A percentile compares a stretch with the other conserved stretches of the same genome.
Evolutionary conservation across 1,140 invertebrate genomes (phyloP).

Genomic region (Bombus ignitus): DNA sequence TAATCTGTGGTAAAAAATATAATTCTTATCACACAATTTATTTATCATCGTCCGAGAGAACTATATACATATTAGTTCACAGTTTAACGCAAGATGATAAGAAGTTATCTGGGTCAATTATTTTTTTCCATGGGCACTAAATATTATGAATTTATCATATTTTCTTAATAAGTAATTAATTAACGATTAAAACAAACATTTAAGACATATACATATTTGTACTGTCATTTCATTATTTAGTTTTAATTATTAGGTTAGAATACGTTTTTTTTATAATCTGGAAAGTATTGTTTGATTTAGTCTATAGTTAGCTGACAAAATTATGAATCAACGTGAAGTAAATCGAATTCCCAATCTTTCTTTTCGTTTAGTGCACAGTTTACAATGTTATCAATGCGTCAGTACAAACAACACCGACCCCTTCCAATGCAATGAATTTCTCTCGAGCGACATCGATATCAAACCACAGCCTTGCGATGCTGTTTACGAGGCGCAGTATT

Average conservation of each 20-base stretch:
- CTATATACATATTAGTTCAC: neutral
- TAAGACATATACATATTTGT: neutral
- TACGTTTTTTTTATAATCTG: neutral
- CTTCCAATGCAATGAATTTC: conserved; percentile 94
- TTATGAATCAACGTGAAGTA: neutral
- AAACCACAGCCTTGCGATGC: conserved; percentile 88
- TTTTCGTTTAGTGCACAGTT: conserved; percentile 84
- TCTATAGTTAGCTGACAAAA: neutral
- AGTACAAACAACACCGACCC: conserved; percentile 90
- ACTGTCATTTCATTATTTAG: neutral
- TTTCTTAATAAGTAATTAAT: neutral
- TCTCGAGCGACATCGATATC: conserved; percentile 87
- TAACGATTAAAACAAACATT: neutral
- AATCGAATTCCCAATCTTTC: conserved; percentile 30
- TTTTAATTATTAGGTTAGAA: neutral
- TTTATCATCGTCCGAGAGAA: neutral
- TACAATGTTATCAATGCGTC: conserved; percentile 95
- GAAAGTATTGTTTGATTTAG: neutral
- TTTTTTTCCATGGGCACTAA: neutral
- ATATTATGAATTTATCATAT: neutral
- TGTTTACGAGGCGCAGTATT: conserved; percentile 93
- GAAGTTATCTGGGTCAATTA: neutral
- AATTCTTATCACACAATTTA: neutral
- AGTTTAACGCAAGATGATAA: neutral
- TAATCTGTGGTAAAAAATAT: neutral